Base-by-base conservation (phyloP, 2,888 invertebrate genomes). In the Drosophila phalerata region DNA sequence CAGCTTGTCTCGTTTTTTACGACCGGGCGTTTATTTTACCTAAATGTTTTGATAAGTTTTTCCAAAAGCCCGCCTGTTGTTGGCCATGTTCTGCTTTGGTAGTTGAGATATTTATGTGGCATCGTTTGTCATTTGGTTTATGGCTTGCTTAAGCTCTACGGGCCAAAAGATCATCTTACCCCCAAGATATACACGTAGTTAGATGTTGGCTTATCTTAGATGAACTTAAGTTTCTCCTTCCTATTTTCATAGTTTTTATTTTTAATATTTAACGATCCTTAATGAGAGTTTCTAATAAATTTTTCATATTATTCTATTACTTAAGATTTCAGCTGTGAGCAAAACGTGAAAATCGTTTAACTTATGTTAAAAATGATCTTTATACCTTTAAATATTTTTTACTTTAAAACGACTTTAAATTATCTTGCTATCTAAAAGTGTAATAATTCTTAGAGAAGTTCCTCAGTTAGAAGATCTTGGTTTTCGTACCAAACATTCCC, bases 71-170 rank as follows among this genome's bases (percentile, higher is more conserved):
- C 38, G 62, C 60, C 69, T 69, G 17, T 67, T 65, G 55, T 64
- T 65, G 65, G 51, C 52, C 65, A 58, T 67, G 69, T 68, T 66
- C 63, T 74, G 76, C 68, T 75, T 71, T 65, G 73, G 64, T 67
- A 77, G 75, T 75, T 69, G 56, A 47, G 40, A 30, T 70, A 82
- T 87, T 87, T 84, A 84, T 87, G 78, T 70, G 87, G 68, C 73
- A 85, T 87, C 82, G 87, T 84, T 84, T 84, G 87, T 84, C 85
- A 87, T 85, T 84, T 80, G 87, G 80, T 84, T 87, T 84, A 84
- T 85, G 82, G 85, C 85, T 84, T 87, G 78, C 74, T 86, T 77
- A 84, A 79, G 74, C 64, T 17, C 17, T 17, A 52, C 22, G 60
- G 10, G 63, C 64, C 57, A 56, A 69, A 53, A 66, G 64, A 69